Conservation (phyloP, 2,113 vertebrate species). For the Crocuta crocuta region DNA sequence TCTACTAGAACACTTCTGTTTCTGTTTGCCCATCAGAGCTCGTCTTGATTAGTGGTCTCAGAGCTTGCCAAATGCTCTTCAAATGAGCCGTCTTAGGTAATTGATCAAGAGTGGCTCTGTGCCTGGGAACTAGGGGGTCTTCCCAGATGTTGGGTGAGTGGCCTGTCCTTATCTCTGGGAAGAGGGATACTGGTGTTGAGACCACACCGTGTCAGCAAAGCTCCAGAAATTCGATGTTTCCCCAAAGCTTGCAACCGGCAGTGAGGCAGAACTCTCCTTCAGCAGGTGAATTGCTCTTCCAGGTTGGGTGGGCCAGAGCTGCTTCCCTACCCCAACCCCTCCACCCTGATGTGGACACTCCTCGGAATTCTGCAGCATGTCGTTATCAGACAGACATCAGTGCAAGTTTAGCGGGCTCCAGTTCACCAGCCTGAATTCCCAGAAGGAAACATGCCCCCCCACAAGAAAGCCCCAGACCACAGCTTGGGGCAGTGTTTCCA, state of each 20-base stretch:
- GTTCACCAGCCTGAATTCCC: not conserved
- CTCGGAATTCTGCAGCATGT: not conserved
- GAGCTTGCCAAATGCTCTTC: not conserved
- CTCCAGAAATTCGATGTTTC: not conserved
- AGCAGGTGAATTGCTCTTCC: slow-evolving; percentile 24
- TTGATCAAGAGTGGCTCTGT: not conserved
- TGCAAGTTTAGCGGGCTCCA: not conserved
- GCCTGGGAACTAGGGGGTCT: not conserved
- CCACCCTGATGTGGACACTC: not conserved
- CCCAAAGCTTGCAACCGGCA: not conserved
- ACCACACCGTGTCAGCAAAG: not conserved
- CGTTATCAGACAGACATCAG: not conserved
- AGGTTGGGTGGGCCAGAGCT: not conserved
- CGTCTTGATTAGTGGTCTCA: not conserved
- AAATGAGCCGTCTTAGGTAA: not conserved
- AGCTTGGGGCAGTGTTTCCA: not conserved
- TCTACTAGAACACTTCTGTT: not conserved
- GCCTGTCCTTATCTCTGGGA: not conserved
- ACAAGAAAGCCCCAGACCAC: not conserved
- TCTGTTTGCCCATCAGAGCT: not conserved
- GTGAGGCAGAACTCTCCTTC: slow-evolving; percentile 13
- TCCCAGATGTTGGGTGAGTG: not conserved
- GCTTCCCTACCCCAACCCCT: not conserved
- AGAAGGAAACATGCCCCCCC: not conserved
- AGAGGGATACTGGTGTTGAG: not conserved